Conservation (phyloP, 2,888 invertebrate genomes). For the Dasysyrphus albostriatus region DNA sequence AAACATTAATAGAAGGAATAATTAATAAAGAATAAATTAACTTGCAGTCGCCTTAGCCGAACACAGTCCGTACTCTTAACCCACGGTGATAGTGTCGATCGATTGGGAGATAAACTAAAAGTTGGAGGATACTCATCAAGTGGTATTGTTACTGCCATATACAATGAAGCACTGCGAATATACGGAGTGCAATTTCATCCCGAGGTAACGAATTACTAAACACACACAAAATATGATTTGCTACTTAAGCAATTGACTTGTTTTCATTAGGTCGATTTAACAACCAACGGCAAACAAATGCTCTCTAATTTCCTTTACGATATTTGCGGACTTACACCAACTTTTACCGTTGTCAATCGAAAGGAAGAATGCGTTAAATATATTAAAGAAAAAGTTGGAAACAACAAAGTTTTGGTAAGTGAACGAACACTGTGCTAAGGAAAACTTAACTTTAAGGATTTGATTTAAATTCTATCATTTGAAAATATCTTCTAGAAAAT, state of each 20-base stretch:
- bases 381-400: slow-evolving; percentile 94
- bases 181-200: slow-evolving; percentile 99
- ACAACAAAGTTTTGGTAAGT: slow-evolving; percentile 95
- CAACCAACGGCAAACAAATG: slow-evolving; percentile 95
- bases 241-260: slow-evolving; percentile 10
- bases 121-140: slow-evolving; percentile 92
- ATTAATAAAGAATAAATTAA: slow-evolving; percentile 27
- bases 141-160: slow-evolving; percentile 94
- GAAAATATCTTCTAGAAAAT: background rate
- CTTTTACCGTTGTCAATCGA: slow-evolving; percentile 94
- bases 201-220: slow-evolving; percentile 86
- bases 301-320: slow-evolving; percentile 97
- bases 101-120: slow-evolving; percentile 94
- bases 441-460: background rate
- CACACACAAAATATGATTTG: slow-evolving; percentile 1
- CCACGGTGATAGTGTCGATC: slow-evolving; percentile 98
- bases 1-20: background rate
- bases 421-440: background rate
- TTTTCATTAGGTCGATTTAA: slow-evolving; percentile 91
- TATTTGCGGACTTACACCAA: slow-evolving; percentile 93
- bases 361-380: slow-evolving; percentile 96
- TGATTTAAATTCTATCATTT: background rate
- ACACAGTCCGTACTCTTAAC: slow-evolving; percentile 96
- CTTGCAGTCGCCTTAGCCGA: slow-evolving; percentile 92
- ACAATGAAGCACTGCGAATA: slow-evolving; percentile 94